These are phyloP conservation scores for Nephrotoma flavescens DNA, from an alignment of 2,888 invertebrate genomes.

Conservation along the genomic window DNA sequence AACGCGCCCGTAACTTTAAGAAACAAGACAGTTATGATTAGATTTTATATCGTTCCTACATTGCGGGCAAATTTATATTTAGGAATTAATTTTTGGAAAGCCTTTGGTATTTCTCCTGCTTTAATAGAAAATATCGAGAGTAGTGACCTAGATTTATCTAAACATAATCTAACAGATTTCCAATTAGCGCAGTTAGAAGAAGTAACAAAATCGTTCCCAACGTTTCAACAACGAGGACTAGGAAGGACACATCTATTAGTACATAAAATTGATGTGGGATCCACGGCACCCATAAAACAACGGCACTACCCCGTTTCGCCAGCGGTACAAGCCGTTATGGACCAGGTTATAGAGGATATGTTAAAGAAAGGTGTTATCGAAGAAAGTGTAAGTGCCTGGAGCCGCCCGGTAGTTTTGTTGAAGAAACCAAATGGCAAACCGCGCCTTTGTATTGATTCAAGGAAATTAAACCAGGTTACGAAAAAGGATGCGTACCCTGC, in stretches of 20 bases:
- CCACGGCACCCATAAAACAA: conserved; percentile 11
- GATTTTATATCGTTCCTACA: no score
- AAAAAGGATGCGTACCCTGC: conserved; percentile 5
- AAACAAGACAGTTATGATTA: no score
- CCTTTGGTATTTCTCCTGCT: conserved; percentile 1
- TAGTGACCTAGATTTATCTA: neutral
- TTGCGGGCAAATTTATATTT: no score
- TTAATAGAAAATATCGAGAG: neutral
- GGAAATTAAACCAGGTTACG: neutral
- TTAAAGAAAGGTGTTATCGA: conserved; percentile 18
- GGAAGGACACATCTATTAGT: neutral
- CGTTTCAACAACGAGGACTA: neutral
- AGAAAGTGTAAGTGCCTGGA: conserved; percentile 18
- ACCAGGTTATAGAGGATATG: conserved; percentile 20
- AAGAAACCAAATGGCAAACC: conserved; percentile 7
- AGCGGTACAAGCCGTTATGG: conserved; percentile 11
- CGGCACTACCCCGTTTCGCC: conserved; percentile 14
- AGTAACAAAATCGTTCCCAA: neutral
- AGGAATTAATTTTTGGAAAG: no score
- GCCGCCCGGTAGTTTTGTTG: conserved; percentile 18
- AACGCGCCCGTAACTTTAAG: neutral
- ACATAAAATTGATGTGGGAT: conserved; percentile 13
- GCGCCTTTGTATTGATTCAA: neutral
- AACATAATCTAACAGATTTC: neutral
- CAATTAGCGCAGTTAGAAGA: neutral